phyloP scores from a whole-genome alignment of 2,113 vertebrate genomes.

The Podarcis muralis region DNA sequence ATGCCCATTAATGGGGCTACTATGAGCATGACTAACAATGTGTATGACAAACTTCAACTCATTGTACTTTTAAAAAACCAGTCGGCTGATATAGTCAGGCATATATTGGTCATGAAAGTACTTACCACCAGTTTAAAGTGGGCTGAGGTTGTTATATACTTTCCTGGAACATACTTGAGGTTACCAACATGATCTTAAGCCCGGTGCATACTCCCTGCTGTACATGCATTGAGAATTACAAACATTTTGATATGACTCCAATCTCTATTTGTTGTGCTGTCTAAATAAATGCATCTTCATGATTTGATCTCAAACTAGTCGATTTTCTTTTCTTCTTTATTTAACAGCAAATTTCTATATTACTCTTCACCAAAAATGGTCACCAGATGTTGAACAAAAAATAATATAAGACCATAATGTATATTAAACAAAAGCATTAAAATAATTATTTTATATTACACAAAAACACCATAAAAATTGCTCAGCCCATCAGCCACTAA shows the following conservation, averaged over 20 bases:
- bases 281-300: neutral
- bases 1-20: too few relatives aligned
- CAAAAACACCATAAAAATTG: too few relatives aligned
- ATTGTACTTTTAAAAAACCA: neutral
- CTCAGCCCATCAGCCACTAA: too few relatives aligned
- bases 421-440: too few relatives aligned
- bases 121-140: neutral
- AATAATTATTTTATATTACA: too few relatives aligned
- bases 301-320: neutral
- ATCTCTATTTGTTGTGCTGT: neutral
- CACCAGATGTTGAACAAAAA: too few relatives aligned
- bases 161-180: neutral
- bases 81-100: conserved; percentile 8
- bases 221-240: neutral
- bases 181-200: neutral
- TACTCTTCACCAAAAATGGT: too few relatives aligned
- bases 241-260: neutral
- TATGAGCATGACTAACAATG: too few relatives aligned
- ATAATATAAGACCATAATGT: too few relatives aligned
- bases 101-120: neutral
- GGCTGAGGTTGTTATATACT: neutral
- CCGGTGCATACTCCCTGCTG: neutral
- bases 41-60: neutral
- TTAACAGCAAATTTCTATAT: too few relatives aligned
- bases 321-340: neutral